phyloP scores from a whole-genome alignment of 2,797 vertebrate species.

The Schizopygopsis malacanthus region DNA sequence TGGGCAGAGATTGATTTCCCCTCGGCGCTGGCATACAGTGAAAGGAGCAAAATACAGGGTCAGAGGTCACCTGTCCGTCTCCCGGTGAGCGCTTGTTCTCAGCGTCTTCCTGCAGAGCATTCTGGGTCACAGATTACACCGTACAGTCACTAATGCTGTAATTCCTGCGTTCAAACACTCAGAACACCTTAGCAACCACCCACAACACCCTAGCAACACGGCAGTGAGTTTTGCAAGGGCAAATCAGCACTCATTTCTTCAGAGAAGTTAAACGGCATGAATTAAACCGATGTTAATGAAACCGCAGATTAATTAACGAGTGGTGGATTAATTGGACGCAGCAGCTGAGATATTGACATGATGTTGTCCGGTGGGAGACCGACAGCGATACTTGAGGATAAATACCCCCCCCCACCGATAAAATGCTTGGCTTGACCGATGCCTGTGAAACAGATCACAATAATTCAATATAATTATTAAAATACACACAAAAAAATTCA shows the following conservation, averaged over 20 bases:
- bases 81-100: conserved; percentile 63
- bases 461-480: background rate
- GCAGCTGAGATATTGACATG: conserved; percentile 19
- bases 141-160: background rate
- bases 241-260: background rate
- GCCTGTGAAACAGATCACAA: background rate
- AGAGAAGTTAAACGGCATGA: background rate
- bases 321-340: conserved; percentile 23
- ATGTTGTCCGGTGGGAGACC: conserved; percentile 13
- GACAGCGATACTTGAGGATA: background rate
- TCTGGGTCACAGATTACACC: conserved; percentile 50
- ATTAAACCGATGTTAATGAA: conserved; percentile 33
- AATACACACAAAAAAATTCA: background rate
- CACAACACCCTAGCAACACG: background rate
- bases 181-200: background rate
- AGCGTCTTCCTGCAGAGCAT: conserved; percentile 63
- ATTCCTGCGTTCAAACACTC: background rate
- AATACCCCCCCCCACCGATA: background rate
- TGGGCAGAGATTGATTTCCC: conserved; percentile 76
- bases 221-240: background rate
- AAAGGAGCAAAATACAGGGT: conserved; percentile 70
- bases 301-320: conserved; percentile 42
- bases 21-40: conserved; percentile 74
- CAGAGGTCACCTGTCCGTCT: conserved; percentile 75
- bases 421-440: background rate